These are phyloP conservation scores for Drosophila orosa DNA, from an alignment of 1,140 invertebrate species.

Conservation along the genomic window DNA sequence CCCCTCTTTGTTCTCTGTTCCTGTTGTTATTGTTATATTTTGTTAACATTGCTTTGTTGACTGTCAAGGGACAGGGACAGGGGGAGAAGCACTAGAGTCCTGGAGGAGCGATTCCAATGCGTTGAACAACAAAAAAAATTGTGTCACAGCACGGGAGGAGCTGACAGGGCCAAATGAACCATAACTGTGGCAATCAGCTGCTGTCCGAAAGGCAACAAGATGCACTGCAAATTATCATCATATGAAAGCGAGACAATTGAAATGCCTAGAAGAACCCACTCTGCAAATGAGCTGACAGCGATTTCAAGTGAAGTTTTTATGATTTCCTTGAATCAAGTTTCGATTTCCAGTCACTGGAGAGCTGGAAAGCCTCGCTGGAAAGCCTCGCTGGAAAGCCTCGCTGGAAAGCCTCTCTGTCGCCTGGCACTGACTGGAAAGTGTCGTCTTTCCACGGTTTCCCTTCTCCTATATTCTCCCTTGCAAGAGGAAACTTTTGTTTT, in stretches of 20 bases:
- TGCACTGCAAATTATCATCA: too few relatives aligned
- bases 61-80: conserved; percentile 4
- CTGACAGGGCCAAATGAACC: conserved; percentile 50
- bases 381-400: not conserved
- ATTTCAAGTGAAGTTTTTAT: not conserved
- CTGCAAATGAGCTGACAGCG: not conserved
- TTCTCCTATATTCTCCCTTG: conserved; percentile 2
- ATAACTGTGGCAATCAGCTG: conserved; percentile 31
- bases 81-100: not conserved
- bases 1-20: conserved; percentile 13
- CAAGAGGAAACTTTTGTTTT: not conserved
- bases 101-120: conserved; percentile 10
- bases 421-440: not conserved
- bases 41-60: conserved; percentile 34
- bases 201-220: not conserved
- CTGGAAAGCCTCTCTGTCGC: not conserved
- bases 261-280: too few relatives aligned
- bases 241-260: too few relatives aligned
- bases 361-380: not conserved
- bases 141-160: conserved; percentile 27
- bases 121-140: not conserved
- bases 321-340: not conserved
- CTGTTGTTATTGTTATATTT: conserved; percentile 45
- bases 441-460: not conserved
- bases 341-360: conserved; percentile 1